Percentiles rank a stretch among this genome's conserved stretches.
phyloP scores from a whole-genome alignment of 2,797 vertebrate species.

The Benthosema pterotum region DNA sequence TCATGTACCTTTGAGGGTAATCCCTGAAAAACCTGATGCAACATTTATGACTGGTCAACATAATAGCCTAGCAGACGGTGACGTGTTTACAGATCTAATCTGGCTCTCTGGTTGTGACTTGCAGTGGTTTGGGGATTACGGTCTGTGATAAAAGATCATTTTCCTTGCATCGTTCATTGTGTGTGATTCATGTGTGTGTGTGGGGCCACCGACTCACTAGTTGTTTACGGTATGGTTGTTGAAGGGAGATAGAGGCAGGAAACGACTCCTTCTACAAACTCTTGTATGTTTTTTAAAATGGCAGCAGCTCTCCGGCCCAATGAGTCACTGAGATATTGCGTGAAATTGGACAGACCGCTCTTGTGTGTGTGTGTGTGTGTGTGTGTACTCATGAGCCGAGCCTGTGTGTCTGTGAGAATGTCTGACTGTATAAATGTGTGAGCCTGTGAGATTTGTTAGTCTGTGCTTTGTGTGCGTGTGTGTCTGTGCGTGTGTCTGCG shows the following conservation, averaged over 20 bases:
- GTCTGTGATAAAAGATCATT: slow-evolving; percentile 31
- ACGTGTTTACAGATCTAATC: slow-evolving; percentile 38
- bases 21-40: no score
- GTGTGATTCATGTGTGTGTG: slow-evolving; percentile 47
- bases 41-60: no score
- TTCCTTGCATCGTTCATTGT: slow-evolving; percentile 32
- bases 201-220: neutral
- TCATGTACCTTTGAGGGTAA: no score
- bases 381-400: neutral
- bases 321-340: slow-evolving; percentile 35
- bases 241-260: neutral
- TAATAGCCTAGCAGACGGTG: slow-evolving; percentile 4
- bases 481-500: slow-evolving; percentile 17
- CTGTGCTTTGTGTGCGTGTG: slow-evolving; percentile 4
- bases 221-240: slow-evolving; percentile 19
- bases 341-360: slow-evolving; percentile 24
- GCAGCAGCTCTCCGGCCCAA: neutral
- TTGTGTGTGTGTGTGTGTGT: slow-evolving; percentile 4
- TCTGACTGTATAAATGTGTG: slow-evolving; percentile 28
- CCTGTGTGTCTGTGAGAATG: slow-evolving; percentile 20
- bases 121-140: slow-evolving; percentile 17
- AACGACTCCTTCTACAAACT: neutral
- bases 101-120: neutral
- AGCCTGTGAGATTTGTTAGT: no score
- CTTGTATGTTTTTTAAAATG: slow-evolving; percentile 25